These are phyloP conservation scores for Cynodonichthys magdalenae DNA, from an alignment of 2,797 vertebrate genomes.

Conservation along the genomic window DNA sequence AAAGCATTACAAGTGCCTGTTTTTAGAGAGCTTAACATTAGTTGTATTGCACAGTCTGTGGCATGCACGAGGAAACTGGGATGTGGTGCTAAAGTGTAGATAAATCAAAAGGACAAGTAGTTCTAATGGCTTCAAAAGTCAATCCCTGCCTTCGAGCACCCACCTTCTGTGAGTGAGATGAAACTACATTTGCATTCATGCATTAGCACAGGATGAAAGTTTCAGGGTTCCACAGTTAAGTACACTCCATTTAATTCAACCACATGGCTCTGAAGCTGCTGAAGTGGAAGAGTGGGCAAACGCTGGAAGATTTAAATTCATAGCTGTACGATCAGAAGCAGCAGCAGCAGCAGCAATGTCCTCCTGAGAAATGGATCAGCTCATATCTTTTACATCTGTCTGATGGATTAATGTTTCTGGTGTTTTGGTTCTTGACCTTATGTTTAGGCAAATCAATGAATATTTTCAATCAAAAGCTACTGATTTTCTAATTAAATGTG, in stretches of 20 bases:
- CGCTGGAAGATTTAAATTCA: constrained; percentile 30
- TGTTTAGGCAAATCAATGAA: too few species aligned
- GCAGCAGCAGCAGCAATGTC: not conserved
- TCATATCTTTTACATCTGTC: not conserved
- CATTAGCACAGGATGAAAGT: constrained; percentile 15
- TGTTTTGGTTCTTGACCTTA: too few species aligned
- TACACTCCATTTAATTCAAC: constrained; percentile 49
- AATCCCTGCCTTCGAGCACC: constrained; percentile 22
- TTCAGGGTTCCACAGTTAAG: constrained; percentile 25
- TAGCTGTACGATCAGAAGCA: constrained; percentile 9
- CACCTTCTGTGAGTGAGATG: constrained; percentile 4
- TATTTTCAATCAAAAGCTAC: too few species aligned
- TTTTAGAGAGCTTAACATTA: not conserved
- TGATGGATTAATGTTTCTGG: too few species aligned
- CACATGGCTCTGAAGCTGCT: constrained; percentile 32
- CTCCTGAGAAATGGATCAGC: not conserved
- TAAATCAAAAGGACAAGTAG: constrained; percentile 10
- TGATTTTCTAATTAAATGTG: too few species aligned
- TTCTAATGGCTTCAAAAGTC: constrained; percentile 30
- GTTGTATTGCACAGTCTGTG: not conserved
- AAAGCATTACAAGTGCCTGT: not conserved
- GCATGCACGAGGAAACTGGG: too few species aligned
- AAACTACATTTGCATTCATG: constrained; percentile 8
- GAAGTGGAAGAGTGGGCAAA: constrained; percentile 43
- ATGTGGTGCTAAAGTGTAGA: not conserved